phyloP scores from a whole-genome alignment of 2,888 invertebrate species.

The Odontothrips loti region DNA sequence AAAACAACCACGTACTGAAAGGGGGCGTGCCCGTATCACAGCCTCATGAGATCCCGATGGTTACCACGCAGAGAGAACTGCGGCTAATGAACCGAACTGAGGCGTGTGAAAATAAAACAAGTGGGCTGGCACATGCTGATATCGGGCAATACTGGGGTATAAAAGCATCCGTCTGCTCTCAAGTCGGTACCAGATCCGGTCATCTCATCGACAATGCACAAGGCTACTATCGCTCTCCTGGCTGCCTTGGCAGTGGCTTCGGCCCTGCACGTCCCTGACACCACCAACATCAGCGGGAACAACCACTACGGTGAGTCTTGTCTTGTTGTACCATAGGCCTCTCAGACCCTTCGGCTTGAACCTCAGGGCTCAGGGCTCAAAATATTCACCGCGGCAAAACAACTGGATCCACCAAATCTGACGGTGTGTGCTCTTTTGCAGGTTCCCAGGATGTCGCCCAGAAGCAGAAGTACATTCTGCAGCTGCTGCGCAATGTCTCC shows the following conservation, averaged over 20 bases:
- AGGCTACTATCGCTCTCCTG: background rate
- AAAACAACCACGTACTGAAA: no score
- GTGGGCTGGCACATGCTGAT: background rate
- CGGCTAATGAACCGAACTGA: background rate
- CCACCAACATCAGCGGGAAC: background rate
- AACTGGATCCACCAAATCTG: background rate
- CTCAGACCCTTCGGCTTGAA: no score
- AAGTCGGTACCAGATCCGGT: conserved; percentile 2
- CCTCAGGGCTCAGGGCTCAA: background rate
- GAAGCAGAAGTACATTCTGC: conserved; percentile 24
- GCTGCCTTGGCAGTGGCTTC: background rate
- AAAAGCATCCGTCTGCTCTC: background rate
- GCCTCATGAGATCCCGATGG: no score
- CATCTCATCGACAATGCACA: background rate
- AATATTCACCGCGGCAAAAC: background rate
- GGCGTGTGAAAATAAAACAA: background rate
- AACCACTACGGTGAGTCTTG: background rate
- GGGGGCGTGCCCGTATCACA: no score
- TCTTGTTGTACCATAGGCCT: no score
- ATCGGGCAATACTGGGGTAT: background rate
- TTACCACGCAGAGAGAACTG: no score
- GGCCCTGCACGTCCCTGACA: background rate
- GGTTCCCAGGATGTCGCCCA: background rate
- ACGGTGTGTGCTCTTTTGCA: background rate
- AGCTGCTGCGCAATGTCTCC: conserved; percentile 16